Percentiles rank a stretch among this genome's conserved stretches.
Conservation (phyloP, 2,113 vertebrate genomes). For the Connochaetes taurinus region DNA sequence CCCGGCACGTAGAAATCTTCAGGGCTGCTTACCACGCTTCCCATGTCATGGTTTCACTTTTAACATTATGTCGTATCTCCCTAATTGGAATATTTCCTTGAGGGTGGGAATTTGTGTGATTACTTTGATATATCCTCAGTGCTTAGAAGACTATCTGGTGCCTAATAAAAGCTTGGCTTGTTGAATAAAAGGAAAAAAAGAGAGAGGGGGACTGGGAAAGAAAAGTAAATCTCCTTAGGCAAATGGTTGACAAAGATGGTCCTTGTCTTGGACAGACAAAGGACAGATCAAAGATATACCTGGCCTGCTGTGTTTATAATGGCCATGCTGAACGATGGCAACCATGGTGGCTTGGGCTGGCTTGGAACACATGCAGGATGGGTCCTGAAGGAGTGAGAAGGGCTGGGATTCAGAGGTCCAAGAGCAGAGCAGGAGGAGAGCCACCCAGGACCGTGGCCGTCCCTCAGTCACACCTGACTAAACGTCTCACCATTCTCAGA, state of each 20-base stretch:
- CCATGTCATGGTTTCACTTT: not conserved
- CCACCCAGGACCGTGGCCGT: fast-evolving
- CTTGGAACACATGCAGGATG: not conserved
- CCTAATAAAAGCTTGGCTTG: not conserved
- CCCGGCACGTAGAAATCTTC: not conserved
- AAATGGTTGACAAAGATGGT: not conserved
- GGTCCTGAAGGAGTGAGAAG: not conserved
- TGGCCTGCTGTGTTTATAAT: not conserved
- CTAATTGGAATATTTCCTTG: not conserved
- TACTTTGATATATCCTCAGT: not conserved
- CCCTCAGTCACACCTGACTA: not conserved
- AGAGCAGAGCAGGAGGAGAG: not conserved
- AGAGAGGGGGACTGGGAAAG: not conserved
- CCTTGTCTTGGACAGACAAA: not conserved
- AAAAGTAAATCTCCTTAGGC: not conserved
- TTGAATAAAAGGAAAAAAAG: not conserved
- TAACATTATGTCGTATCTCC: not conserved
- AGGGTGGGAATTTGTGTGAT: not conserved
- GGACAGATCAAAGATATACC: not conserved
- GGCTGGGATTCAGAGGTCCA: too few species aligned
- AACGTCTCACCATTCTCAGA: not conserved
- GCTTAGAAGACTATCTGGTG: not conserved
- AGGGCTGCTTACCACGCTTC: not conserved
- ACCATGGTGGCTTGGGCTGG: not conserved
- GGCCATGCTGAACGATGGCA: not conserved